Evolutionary conservation across 2,113 vertebrate genomes (phyloP).

Genomic region (Urocolius indicus): DNA sequence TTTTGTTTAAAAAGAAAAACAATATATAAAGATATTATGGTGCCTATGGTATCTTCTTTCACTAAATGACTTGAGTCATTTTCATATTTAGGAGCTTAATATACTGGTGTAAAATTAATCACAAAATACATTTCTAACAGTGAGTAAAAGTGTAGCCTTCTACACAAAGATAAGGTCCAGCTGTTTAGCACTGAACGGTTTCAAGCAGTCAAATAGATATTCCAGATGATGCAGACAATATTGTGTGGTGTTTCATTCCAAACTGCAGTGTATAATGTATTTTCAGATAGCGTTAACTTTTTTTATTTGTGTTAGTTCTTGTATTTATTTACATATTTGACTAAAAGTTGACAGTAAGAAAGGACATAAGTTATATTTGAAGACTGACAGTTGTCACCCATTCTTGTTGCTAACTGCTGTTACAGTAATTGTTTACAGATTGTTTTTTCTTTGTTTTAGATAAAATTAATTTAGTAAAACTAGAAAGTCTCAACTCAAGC

Average conservation of each 20-base stretch:
- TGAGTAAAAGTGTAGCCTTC: conserved; percentile 16
- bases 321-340: conserved; percentile 66
- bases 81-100: conserved; percentile 30
- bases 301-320: conserved; percentile 39
- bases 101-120: conserved; percentile 26
- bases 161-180: conserved; percentile 8
- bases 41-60: conserved; percentile 69
- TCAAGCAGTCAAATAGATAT: conserved; percentile 20
- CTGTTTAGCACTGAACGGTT: conserved; percentile 1
- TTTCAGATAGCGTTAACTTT: conserved; percentile 34
- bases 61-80: conserved; percentile 57
- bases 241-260: conserved; percentile 13
- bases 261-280: conserved; percentile 8
- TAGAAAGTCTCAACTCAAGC: neutral
- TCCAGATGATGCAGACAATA: conserved; percentile 21
- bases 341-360: conserved; percentile 26
- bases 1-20: conserved; percentile 36
- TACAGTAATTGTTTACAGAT: conserved; percentile 5
- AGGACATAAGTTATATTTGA: neutral
- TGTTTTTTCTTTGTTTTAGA: neutral
- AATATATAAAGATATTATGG: conserved; percentile 48
- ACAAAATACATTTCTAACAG: conserved; percentile 1
- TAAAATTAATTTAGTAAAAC: neutral
- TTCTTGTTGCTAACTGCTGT: conserved; percentile 37
- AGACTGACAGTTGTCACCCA: conserved; percentile 14